Evolutionary conservation across 2,888 invertebrate species (phyloP), one percentile per base, ranked within the genome.

Genomic region (Drosophila borealis): DNA sequence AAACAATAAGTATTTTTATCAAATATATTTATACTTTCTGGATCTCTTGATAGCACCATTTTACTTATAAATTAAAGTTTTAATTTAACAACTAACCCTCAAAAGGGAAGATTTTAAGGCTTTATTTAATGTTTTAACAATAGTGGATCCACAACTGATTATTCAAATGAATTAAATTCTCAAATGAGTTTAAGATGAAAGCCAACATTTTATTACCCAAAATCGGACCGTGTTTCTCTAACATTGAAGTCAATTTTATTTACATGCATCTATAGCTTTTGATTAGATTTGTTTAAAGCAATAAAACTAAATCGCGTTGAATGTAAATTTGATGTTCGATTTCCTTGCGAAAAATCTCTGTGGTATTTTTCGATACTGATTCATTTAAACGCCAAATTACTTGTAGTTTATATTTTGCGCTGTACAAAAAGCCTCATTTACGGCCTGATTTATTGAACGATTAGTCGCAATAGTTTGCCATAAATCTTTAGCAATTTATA

Each of bases 381-480:
- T 49, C 39, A 41, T 64, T 44, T 29, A 42, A 53, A 36, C 10
- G 3, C 3, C 25, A 53, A 64, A 48, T 64, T 21, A 17, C 33
- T n/a, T 39, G 9, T 39, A 53, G 48, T 33, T 63, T 41, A 13
- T 59, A 68, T 62, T 46, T 51, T 21, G 10, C 17, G 33, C 42
- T 51, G 11, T 37, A 60, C 45, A 68, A 62, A 68, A 50, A 21
- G 54, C 9, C 29, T 42, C 14, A 44, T 62, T 70, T 59, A 65
- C 37, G 39, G 60, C 29, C 70, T 61, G 82, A 81, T 81, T 81
- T 72, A 74, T 67, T 70, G 59, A 62, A 56, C 44, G 71, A 79
- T 85, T 80, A 80, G 80, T 80, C 74, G 64, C 77, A 66, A 74
- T 70, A 74, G 74, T 74, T 74, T 63, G 29, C 68, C 39, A 73